Percentiles rank a stretch among this genome's conserved stretches.
These are phyloP conservation scores for Colostygia pectinataria DNA, from an alignment of 2,888 invertebrate species.

Conservation along the genomic window DNA sequence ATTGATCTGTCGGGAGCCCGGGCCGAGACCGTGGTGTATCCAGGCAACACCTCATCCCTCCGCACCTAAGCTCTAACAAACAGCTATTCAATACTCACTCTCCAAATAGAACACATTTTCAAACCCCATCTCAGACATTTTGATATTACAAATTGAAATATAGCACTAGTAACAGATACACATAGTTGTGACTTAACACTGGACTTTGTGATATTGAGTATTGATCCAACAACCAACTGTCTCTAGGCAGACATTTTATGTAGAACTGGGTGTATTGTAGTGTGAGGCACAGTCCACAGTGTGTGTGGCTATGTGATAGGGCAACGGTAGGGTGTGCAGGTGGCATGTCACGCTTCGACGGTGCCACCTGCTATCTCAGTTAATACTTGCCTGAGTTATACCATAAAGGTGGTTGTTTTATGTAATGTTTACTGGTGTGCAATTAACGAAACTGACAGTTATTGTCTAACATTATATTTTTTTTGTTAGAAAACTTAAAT, in stretches of 20 bases:
- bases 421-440: slow-evolving; percentile 4
- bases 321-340: slow-evolving; percentile 69
- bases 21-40: slow-evolving; percentile 68
- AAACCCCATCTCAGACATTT: slow-evolving; percentile 79
- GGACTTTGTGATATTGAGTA: slow-evolving; percentile 58
- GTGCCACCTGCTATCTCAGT: slow-evolving; percentile 70
- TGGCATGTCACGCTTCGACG: slow-evolving; percentile 65
- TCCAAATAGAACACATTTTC: slow-evolving; percentile 81
- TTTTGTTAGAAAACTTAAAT: too few relatives aligned
- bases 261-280: slow-evolving; percentile 47
- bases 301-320: slow-evolving; percentile 52
- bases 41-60: slow-evolving; percentile 78
- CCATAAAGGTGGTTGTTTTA: too few relatives aligned
- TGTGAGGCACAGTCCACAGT: slow-evolving; percentile 43
- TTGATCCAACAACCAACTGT: slow-evolving; percentile 74
- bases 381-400: slow-evolving; percentile 57
- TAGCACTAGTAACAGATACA: slow-evolving; percentile 47
- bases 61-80: slow-evolving; percentile 55
- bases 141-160: slow-evolving; percentile 44
- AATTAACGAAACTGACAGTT: slow-evolving; percentile 12
- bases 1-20: slow-evolving; percentile 71
- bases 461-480: too few relatives aligned
- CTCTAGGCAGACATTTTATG: slow-evolving; percentile 59
- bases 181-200: slow-evolving; percentile 61
- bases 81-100: slow-evolving; percentile 71